Conservation (phyloP, 2,797 vertebrate genomes). For the Spinus pinus region DNA sequence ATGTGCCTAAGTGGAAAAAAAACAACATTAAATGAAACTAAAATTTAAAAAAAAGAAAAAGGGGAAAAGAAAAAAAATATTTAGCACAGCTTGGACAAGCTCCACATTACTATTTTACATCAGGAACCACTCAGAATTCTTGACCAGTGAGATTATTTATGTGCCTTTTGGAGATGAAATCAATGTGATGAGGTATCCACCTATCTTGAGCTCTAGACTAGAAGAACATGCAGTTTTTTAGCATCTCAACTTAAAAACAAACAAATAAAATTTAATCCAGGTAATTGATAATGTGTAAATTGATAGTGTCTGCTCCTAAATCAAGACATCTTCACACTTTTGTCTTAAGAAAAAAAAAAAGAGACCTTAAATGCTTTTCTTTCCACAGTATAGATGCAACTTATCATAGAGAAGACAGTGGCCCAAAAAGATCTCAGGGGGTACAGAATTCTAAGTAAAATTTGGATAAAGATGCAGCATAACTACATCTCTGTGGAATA, state of each 20-base stretch:
- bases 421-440: not conserved
- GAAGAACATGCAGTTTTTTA: not conserved
- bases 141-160: not conserved
- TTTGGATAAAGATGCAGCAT: not conserved
- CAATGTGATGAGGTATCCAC: not conserved
- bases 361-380: not conserved
- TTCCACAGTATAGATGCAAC: not conserved
- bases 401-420: not conserved
- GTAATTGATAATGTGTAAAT: not conserved
- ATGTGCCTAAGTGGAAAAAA: not conserved
- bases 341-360: not conserved
- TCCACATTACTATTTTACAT: not conserved
- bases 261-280: not conserved
- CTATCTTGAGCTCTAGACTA: not conserved
- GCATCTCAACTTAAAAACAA: not conserved
- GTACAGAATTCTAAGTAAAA: not conserved
- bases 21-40: accelerated
- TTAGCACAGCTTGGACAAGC: not conserved
- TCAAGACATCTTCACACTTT: not conserved
- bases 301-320: not conserved
- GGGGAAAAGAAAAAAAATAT: accelerated
- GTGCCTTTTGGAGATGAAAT: not conserved
- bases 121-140: not conserved
- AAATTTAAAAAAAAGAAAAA: not conserved
- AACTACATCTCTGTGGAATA: not conserved